Evolutionary conservation across 2,113 vertebrate species (phyloP), one percentile per base, ranked within the genome.

Genomic region (Alectura lathami): DNA sequence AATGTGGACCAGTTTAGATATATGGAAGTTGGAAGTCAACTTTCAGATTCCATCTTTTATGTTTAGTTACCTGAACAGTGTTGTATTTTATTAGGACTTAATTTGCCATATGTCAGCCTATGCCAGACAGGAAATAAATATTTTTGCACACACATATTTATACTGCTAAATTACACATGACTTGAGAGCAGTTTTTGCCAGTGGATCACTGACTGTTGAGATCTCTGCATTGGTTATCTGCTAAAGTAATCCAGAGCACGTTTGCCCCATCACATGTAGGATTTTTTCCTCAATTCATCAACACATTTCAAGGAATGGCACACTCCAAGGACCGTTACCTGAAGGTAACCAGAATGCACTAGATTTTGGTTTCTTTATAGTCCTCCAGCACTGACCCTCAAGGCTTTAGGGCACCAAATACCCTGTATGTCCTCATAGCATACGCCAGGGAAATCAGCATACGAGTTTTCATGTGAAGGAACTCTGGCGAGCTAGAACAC

Each of bases 221-320:
- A 8, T 76, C 34, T 18, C 27, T 59, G 8, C 53, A 59, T 23
- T 54, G n/a, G 0, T 1, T 60, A 18, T 23, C 40, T 67, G 12
- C 26, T 36, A 59, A 63, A 43, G 11, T 17, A 17, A 50, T 62
- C 30, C 42, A 80, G 48, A 32, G 26, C 30, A 66, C 16, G 67
- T 53, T 34, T 80, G 23, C 34, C 32, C 23, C n/a, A 54, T 43
- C 20, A 11, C n/a, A 78, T 1, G 6, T 16, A 43, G 16, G 18
- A 26, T 11, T 69, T 74, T 83, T 59, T 27, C 7, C 27, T n/a
- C 38, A 63, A 0, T 59, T 13, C 15, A 10, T 57, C 17, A 38
- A 27, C 21, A 29, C 2, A 9, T 10, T 21, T 86, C n/a, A 79
- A 59, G 43, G 62, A 75, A 59, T 0, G 0, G 8, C 1, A 0